Evolutionary conservation across 2,113 vertebrate species (phyloP).

Genomic region (Gadus chalcogrammus): DNA sequence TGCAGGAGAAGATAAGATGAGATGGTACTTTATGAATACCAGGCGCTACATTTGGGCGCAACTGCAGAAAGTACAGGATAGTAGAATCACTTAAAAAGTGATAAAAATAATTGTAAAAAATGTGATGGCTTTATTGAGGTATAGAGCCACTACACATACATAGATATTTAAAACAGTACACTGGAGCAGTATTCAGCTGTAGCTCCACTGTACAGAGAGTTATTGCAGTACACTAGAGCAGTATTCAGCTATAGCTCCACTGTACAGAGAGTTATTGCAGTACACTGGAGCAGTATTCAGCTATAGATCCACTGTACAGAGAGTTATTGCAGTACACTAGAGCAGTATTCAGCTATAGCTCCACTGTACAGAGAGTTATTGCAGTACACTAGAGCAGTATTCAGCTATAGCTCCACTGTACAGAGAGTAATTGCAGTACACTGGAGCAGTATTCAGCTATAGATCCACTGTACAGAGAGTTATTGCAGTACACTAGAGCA

Average conservation of each 20-base stretch:
- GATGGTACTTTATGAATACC: too few relatives aligned
- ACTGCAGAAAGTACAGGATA: too few relatives aligned
- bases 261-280: not conserved
- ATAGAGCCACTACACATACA: not conserved
- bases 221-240: not conserved
- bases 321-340: too few relatives aligned
- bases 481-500: not conserved
- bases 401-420: not conserved
- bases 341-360: not conserved
- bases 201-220: not conserved
- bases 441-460: not conserved
- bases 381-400: not conserved
- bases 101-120: not conserved
- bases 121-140: too few relatives aligned
- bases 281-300: not conserved
- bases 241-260: not conserved
- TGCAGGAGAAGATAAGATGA: too few relatives aligned
- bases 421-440: not conserved
- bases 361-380: not conserved
- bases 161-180: not conserved
- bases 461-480: not conserved
- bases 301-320: not conserved
- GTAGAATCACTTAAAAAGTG: not conserved
- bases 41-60: too few relatives aligned
- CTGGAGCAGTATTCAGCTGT: too few relatives aligned